Base-by-base conservation (phyloP, 2,797 vertebrate species). In the Onychomys leucogaster region DNA sequence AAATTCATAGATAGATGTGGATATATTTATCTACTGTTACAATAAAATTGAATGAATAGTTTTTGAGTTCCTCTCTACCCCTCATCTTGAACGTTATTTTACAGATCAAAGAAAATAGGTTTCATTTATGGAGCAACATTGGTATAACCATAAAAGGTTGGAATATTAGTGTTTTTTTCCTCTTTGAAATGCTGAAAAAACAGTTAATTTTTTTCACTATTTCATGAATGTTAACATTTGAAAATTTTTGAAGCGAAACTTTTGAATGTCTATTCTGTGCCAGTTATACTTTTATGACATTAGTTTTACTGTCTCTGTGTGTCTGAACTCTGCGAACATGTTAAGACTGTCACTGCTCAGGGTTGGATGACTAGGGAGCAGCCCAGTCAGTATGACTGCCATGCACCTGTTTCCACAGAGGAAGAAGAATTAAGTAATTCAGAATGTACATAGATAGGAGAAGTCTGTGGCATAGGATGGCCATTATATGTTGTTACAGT, bases 251-350 rank as follows among this genome's bases (percentile, higher is more conserved):
- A 61, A 46, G 43, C 37, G 67, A 55, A n/a, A 32, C 49, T 11
- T 85, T 67, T 73, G n/a, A 65, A 43, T 89, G 11, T 85, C 14
- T 80, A 1, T 61, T 88, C 63, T 87, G 94, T 90, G 46, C 41
- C 49, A 92, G 29, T 82, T 95, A n/a, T 90, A 73, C 11, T 86
- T 90, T 86, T 41, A 85, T 89, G 25, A 85, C 14, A 75, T 57
- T 94, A n/a, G 63, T 84, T 94, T 96, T 90, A 49, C 81, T 88
- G 16, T 78, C 83, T 93, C 88, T 85, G 75, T 89, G 25, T 98
- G 87, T 46, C 90, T 96, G 25, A 84, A 95, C 63, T 93, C 91
- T 84, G 94, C 77, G 59, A 16, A 46, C 80, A n/a, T 85, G 2
- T 75, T 90, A 84, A 89, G 12, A 92, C 67, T 94, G 7, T 80